A percentile compares a stretch with the other conserved stretches of the same genome.
Evolutionary conservation across 2,888 invertebrate species (phyloP).

Genomic region (Nesidiocoris tenuis): DNA sequence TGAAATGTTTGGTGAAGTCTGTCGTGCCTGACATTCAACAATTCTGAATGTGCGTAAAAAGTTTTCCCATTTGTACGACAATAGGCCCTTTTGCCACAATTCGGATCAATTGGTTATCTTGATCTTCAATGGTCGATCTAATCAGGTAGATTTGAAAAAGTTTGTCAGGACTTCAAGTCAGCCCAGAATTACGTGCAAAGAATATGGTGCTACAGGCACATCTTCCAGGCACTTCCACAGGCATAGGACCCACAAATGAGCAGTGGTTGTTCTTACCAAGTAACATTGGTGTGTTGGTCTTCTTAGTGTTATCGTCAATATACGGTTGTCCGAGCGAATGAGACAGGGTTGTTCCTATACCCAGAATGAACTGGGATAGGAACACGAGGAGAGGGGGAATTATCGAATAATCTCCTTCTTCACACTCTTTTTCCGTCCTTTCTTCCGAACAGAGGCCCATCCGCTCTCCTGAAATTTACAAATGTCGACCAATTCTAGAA

Average conservation of each 20-base stretch:
- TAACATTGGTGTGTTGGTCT: slow-evolving; percentile 64
- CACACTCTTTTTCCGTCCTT: slow-evolving; percentile 39
- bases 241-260: no score
- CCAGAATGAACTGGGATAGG: slow-evolving; percentile 67
- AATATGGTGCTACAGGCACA: no score
- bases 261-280: slow-evolving; percentile 58
- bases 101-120: no score
- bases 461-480: slow-evolving; percentile 40
- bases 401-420: slow-evolving; percentile 54
- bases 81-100: no score
- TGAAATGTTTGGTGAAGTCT: no score
- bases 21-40: no score
- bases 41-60: no score
- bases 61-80: no score
- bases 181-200: background rate
- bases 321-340: slow-evolving; percentile 68
- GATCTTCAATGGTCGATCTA: no score
- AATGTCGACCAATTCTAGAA: no score
- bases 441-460: slow-evolving; percentile 45
- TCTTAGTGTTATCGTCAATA: slow-evolving; percentile 68
- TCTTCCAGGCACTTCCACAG: no score
- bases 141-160: background rate
- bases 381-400: slow-evolving; percentile 64
- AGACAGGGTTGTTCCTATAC: slow-evolving; percentile 67
- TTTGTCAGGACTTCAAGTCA: background rate